phyloP scores from a whole-genome alignment of 2,888 invertebrate genomes.

The Dryomyza anilis region DNA sequence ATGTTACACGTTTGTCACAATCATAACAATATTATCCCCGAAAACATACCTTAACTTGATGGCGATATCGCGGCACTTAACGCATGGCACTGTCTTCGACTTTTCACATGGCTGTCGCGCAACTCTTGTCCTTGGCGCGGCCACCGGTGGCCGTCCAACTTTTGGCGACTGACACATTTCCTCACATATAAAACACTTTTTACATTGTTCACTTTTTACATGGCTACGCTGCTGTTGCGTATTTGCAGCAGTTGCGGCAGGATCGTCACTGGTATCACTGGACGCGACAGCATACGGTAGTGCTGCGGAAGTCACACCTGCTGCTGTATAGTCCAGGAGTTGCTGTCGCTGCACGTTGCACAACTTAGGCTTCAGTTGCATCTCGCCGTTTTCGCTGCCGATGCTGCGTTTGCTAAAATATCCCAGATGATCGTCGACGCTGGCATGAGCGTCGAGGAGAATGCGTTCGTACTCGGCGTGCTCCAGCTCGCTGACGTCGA shows the following conservation, averaged over 20 bases:
- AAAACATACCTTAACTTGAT: constrained; percentile 52
- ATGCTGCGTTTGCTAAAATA: constrained; percentile 52
- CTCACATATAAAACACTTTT: no score
- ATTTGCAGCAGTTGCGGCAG: no score
- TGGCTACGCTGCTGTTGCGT: no score
- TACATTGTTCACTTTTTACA: no score
- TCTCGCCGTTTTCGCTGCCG: no score
- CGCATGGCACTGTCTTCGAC: constrained; percentile 52
- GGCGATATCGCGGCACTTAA: constrained; percentile 55
- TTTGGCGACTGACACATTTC: no score
- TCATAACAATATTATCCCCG: no score
- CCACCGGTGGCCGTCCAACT: background rate
- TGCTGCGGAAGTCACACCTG: no score
- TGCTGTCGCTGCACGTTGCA: constrained; percentile 15
- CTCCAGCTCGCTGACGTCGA: constrained; percentile 45
- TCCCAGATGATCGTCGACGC: constrained; percentile 54
- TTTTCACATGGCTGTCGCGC: constrained; percentile 33
- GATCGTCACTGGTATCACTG: no score
- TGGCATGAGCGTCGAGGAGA: constrained; percentile 46
- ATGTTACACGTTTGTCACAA: no score
- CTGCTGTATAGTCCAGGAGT: background rate
- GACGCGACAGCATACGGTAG: no score
- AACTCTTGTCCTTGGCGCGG: background rate
- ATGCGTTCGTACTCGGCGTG: constrained; percentile 51
- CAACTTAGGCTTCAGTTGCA: constrained; percentile 6